Percentiles rank a stretch among this genome's conserved stretches.
These are phyloP conservation scores for Podargus strigoides DNA, from an alignment of 2,797 vertebrate species.

Conservation along the genomic window DNA sequence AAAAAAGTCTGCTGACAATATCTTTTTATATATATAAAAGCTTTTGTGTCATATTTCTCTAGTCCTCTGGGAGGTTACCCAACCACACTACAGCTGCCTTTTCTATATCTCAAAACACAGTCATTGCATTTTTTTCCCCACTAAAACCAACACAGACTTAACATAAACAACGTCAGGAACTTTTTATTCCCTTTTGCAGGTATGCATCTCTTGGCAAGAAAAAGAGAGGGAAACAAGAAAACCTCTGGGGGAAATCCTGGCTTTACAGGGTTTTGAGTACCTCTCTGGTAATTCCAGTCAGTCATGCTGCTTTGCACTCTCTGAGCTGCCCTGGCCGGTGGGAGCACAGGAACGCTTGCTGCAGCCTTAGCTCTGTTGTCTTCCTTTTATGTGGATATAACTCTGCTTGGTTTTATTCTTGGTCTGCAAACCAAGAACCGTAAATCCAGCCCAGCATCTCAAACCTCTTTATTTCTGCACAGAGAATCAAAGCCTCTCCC, in stretches of 20 bases:
- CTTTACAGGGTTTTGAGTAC: not conserved
- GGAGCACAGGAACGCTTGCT: not conserved
- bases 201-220: not conserved
- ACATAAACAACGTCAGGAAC: not conserved
- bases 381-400: not conserved
- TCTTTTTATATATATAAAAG: not conserved
- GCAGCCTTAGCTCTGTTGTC: not conserved
- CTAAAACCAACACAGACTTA: not conserved
- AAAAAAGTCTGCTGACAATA: not conserved
- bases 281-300: not conserved
- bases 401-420: not conserved
- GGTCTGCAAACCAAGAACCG: not conserved
- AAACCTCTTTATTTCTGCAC: fast-evolving
- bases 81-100: not conserved
- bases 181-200: not conserved
- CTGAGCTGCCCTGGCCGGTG: not conserved
- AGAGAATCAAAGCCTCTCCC: not conserved
- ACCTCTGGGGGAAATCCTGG: not conserved
- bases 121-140: not conserved
- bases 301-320: not conserved
- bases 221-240: not conserved
- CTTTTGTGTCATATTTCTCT: not conserved
- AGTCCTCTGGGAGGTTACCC: not conserved
- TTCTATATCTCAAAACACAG: not conserved
- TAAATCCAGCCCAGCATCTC: not conserved